Base-by-base conservation (phyloP, 2,797 vertebrate species). In the Arnoldichthys spilopterus region DNA sequence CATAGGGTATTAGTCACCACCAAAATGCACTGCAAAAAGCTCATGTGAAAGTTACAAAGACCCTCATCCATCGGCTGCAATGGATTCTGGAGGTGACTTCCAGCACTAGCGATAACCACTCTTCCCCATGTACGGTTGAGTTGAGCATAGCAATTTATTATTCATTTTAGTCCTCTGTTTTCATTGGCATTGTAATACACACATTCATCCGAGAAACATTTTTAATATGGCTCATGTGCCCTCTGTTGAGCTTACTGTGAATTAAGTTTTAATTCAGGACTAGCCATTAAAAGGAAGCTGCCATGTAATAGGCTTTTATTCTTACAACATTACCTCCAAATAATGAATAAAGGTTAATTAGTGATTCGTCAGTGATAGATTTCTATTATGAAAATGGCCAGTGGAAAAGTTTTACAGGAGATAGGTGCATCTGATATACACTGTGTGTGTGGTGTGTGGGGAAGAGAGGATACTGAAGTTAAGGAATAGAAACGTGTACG, bases 131-230 rank as follows among this genome's bases (percentile, higher is more conserved):
- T 34, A 47, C 64, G 24, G 70, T 67, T 69, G 73, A 84, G 82
- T 82, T 56, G 84, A 88, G 80, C 56, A 6, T 53, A 76, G 22
- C 43, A 67, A 88, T 88, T 81, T 81, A 89, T 88, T 86, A 88
- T 88, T 91, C 77, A 89, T 89, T 85, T 84, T 85, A 83, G 59
- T 61, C 69, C 13, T 81, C 77, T 77, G 68, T 88, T 86, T 86
- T 79, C 80, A 72, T n/a, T n/a, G 51, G 49, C 74, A 74, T 64
- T 76, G 77, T 85, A 84, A 89, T 86, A 84, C 67, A 75, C 40
- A 66, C 78, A 74, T 72, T 79, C 73, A 74, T 64, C 64, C 68
- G 86, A 79, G 80, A 76, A 83, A 83, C 56, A 18, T 83, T 87
- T 79, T 81, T 70, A 54, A 71, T 66, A 53, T 37, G 34, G 72